Evolutionary conservation across 2,888 invertebrate species (phyloP).

Genomic region (Volucella zonaria): DNA sequence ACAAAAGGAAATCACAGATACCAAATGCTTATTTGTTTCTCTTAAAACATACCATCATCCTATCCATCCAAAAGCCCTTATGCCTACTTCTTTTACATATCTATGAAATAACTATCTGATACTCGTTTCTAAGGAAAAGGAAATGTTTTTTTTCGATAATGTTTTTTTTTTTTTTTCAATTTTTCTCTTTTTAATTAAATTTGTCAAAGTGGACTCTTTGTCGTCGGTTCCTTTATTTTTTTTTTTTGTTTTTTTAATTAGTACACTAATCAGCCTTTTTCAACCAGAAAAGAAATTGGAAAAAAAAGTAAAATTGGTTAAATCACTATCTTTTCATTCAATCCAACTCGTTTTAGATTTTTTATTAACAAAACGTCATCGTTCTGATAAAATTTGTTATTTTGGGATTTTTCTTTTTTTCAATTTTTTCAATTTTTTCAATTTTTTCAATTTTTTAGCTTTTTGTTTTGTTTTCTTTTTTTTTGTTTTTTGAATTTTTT

Average conservation of each 20-base stretch:
- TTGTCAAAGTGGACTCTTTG: conserved; percentile 35
- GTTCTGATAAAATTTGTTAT: conserved; percentile 66
- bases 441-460: conserved; percentile 53
- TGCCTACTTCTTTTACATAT: conserved; percentile 20
- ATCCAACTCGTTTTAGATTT: conserved; percentile 54
- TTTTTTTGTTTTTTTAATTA: conserved; percentile 35
- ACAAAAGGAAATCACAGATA: conserved; percentile 72
- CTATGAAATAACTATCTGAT: conserved; percentile 36
- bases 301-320: conserved; percentile 27
- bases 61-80: conserved; percentile 48
- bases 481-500: conserved; percentile 35
- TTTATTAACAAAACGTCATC: conserved; percentile 47
- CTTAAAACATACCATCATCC: conserved; percentile 47
- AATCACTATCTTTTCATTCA: conserved; percentile 30
- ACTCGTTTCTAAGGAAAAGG: conserved; percentile 30
- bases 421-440: conserved; percentile 50
- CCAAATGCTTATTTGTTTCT: conserved; percentile 67
- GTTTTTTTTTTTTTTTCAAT: conserved; percentile 16
- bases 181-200: conserved; percentile 28
- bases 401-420: conserved; percentile 72
- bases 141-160: conserved; percentile 2
- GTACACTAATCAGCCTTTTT: conserved; percentile 73
- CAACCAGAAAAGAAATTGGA: conserved; percentile 46
- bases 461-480: conserved; percentile 59
- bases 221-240: conserved; percentile 4